Conservation (phyloP, 1,140 invertebrate species). For the Leptonema lineaticorne region DNA sequence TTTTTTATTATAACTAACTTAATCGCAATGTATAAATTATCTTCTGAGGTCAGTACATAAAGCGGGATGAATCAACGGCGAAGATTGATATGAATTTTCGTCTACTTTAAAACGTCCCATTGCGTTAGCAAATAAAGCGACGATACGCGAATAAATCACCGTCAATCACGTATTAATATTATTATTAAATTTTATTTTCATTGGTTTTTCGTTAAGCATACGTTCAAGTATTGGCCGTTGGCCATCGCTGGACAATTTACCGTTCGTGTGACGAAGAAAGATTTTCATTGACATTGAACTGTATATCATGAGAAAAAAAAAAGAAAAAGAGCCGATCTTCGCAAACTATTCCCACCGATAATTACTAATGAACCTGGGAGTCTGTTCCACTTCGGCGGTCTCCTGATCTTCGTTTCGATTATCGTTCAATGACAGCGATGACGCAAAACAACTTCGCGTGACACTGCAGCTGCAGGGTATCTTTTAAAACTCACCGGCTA, state of each 20-base stretch:
- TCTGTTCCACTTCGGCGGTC: not conserved
- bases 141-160: not conserved
- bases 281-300: conserved; percentile 20
- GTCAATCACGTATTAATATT: not conserved
- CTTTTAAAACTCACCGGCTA: not conserved
- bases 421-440: conserved; percentile 15
- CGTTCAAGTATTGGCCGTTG: not conserved
- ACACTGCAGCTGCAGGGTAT: conserved; percentile 9
- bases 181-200: conserved; percentile 21
- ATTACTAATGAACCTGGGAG: too few species aligned
- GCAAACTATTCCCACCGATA: too few species aligned
- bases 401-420: not conserved
- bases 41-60: too few species aligned
- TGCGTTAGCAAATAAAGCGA: not conserved
- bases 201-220: conserved; percentile 6
- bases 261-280: conserved; percentile 9
- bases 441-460: not conserved
- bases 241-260: conserved; percentile 1
- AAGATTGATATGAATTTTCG: too few species aligned
- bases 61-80: too few species aligned
- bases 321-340: too few species aligned
- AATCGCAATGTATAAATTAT: too few species aligned
- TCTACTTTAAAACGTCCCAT: too few species aligned
- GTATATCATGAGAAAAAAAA: too few species aligned
- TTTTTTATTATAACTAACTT: too few species aligned